A percentile compares a stretch with the other conserved stretches of the same genome.
Evolutionary conservation across 2,888 invertebrate species (phyloP).

Genomic region (Spisula subtruncata): DNA sequence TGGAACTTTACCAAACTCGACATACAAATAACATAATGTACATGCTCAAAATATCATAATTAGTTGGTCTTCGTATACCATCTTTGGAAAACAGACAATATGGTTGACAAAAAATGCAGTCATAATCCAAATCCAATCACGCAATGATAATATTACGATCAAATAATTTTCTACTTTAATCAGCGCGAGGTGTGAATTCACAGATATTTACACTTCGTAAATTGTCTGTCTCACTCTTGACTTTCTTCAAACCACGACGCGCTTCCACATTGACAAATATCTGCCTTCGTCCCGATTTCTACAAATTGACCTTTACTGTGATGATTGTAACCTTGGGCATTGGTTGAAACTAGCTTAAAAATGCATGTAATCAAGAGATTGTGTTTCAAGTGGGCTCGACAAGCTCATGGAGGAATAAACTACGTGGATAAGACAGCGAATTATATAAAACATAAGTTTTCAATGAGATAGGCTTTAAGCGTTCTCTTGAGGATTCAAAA

Average conservation of each 20-base stretch:
- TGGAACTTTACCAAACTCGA: too few species aligned
- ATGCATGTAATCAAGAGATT: background rate
- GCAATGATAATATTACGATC: background rate
- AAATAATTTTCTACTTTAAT: slow-evolving; percentile 10
- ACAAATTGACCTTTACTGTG: background rate
- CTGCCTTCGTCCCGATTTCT: background rate
- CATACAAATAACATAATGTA: too few species aligned
- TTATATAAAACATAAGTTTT: too few species aligned
- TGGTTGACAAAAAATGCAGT: background rate
- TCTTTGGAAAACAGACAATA: background rate
- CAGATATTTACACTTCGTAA: background rate
- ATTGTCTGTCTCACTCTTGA: background rate
- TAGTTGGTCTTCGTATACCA: too few species aligned
- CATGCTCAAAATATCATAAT: too few species aligned
- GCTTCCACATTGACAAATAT: background rate
- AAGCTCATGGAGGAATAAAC: too few species aligned
- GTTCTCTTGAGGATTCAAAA: too few species aligned
- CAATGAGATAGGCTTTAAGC: too few species aligned
- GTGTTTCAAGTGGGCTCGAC: background rate
- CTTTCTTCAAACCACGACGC: background rate
- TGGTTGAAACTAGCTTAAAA: background rate
- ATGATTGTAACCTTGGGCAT: background rate
- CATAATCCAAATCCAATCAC: background rate
- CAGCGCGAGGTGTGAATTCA: background rate
- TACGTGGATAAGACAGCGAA: too few species aligned